A percentile compares a stretch with the other conserved stretches of the same genome.
Evolutionary conservation across 2,888 invertebrate species (phyloP).

Genomic region (Amiota communis): DNA sequence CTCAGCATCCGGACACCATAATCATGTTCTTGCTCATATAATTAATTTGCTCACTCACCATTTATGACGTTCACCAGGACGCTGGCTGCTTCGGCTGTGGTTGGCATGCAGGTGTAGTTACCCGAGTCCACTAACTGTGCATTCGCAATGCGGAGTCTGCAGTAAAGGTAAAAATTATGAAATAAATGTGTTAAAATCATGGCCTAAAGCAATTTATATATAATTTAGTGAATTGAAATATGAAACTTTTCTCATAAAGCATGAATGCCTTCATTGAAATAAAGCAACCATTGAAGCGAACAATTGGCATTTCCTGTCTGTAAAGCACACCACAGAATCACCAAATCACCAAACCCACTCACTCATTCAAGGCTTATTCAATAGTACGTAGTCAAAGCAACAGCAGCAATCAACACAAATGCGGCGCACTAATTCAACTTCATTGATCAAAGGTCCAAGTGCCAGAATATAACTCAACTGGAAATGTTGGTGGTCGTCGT

Average conservation of each 20-base stretch:
- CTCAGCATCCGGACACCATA: no score
- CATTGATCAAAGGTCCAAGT: slow-evolving; percentile 59
- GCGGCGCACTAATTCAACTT: slow-evolving; percentile 53
- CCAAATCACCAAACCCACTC: not conserved
- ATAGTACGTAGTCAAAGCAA: not conserved
- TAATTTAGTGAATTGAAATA: slow-evolving; percentile 33
- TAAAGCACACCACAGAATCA: no score
- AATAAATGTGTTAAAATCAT: slow-evolving; percentile 16
- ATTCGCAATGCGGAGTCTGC: slow-evolving; percentile 81
- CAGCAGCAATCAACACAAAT: slow-evolving; percentile 43
- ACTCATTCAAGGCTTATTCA: not conserved
- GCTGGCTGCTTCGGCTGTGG: slow-evolving; percentile 87
- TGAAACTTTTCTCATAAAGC: slow-evolving; percentile 1
- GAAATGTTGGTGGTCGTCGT: slow-evolving; percentile 1
- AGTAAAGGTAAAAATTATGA: slow-evolving; percentile 24
- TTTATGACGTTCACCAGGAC: slow-evolving; percentile 92
- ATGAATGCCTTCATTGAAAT: not conserved
- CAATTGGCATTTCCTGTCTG: not conserved
- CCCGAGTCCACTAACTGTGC: slow-evolving; percentile 86
- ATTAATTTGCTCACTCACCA: slow-evolving; percentile 76
- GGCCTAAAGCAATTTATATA: no score
- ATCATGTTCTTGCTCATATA: no score
- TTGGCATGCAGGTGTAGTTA: slow-evolving; percentile 91
- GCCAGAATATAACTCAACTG: slow-evolving; percentile 37
- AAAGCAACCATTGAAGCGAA: slow-evolving; percentile 13